phyloP scores from a whole-genome alignment of 2,888 invertebrate genomes.

The Augiades crinisus region DNA sequence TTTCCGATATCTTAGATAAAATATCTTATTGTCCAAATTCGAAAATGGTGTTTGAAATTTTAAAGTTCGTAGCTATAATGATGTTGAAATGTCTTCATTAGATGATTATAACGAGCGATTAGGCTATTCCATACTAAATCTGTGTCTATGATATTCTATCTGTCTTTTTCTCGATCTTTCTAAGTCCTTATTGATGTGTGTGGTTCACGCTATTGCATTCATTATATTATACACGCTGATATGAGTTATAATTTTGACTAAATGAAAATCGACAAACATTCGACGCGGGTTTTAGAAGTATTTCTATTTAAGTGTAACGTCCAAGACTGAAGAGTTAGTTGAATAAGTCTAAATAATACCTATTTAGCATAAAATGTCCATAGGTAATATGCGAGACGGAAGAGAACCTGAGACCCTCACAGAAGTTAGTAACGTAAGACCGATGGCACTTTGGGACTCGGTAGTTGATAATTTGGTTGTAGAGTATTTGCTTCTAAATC shows the following conservation, averaged over 20 bases:
- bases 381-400: conserved; percentile 63
- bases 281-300: conserved; percentile 79
- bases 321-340: conserved; percentile 81
- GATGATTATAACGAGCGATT: conserved; percentile 39
- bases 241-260: conserved; percentile 42
- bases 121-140: conserved; percentile 38
- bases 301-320: conserved; percentile 80
- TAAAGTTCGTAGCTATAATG: conserved; percentile 42
- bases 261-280: conserved; percentile 54
- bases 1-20: conserved; percentile 59
- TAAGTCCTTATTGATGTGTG: conserved; percentile 39
- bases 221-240: conserved; percentile 44
- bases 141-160: conserved; percentile 38
- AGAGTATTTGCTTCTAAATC: conserved; percentile 67
- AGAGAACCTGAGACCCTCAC: conserved; percentile 30
- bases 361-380: conserved; percentile 79
- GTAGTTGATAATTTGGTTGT: conserved; percentile 51
- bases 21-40: conserved; percentile 43
- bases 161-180: conserved; percentile 37
- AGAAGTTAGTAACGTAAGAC: conserved; percentile 31
- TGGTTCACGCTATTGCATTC: conserved; percentile 46
- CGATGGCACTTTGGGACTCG: conserved; percentile 40
- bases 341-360: conserved; percentile 77
- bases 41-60: conserved; percentile 39
- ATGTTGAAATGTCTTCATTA: conserved; percentile 45